Base-by-base conservation (phyloP, 2,888 invertebrate genomes). In the Hyposoter dolosus region DNA sequence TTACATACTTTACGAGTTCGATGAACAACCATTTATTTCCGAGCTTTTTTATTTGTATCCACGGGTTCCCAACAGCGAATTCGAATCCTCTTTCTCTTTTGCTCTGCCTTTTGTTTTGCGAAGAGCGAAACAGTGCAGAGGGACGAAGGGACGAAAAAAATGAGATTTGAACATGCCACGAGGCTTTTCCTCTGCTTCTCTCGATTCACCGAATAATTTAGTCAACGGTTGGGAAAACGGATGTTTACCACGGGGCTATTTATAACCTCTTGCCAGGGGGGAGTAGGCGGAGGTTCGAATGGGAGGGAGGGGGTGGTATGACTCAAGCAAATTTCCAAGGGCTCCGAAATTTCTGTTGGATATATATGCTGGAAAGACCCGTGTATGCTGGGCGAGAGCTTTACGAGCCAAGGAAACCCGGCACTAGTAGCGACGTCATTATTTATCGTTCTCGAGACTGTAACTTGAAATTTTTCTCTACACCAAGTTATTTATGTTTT, bases 181-280 rank as follows among this genome's bases (percentile, higher is more conserved):
- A 28, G 56, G 23, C 72, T 56, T 35, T 63, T 45, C 53, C 65
- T 47, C 50, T 32, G 35, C 35, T 43, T 60, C 68, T 72, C 28
- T 76, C 68, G 82, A 79, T 82, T 82, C 79, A 71, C 77, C 82
- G 82, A 82, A 85, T 85, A 85, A 82, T 82, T 85, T 82, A 85
- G 82, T 85, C 82, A 75, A 85, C 79, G 77, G 65, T 75, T 71
- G 69, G 79, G 82, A 79, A 85, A 85, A 85, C 82, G 85, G 82
- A 69, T 85, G 85, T 82, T 85, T 82, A 82, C 75, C 79, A 78
- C 85, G 53, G 28, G 79, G 66, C 69, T 82, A 85, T 85, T 85
- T 85, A 76, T 85, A 85, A 85, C 85, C 69, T 69, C 40, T 40
- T n/a, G 65, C 50, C 28, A 60, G 28, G 28, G 28, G 15, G 5